Conservation (phyloP, 2,888 invertebrate species). For the Drosophila glabriapex region DNA sequence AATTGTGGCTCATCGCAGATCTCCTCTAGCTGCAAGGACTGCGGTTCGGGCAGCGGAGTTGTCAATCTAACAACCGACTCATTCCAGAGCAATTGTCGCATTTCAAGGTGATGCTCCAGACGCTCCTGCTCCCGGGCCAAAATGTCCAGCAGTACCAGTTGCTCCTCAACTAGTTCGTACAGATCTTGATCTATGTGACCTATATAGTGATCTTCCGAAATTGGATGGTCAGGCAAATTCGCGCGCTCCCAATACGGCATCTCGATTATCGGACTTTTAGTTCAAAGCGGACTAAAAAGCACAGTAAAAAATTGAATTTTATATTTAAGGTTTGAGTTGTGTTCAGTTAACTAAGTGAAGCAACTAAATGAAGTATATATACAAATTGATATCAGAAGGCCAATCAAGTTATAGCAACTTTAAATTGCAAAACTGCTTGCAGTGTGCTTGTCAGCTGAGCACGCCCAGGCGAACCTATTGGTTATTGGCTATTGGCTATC, state of each 20-base stretch:
- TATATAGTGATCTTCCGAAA: not conserved
- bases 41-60: not conserved
- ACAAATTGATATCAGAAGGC: not conserved
- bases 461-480: conserved; percentile 8
- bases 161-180: conserved; percentile 46
- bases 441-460: conserved; percentile 1
- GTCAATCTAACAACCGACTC: not conserved
- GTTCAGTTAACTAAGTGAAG: not conserved
- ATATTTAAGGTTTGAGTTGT: not conserved
- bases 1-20: not conserved
- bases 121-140: conserved; percentile 26
- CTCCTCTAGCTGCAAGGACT: not conserved
- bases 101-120: conserved; percentile 11
- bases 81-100: not conserved
- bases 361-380: not conserved
- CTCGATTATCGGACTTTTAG: not conserved
- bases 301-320: not conserved
- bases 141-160: conserved; percentile 24
- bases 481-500: conserved; percentile 42
- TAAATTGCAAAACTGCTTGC: not conserved
- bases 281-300: conserved; percentile 7
- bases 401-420: not conserved
- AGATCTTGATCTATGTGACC: conserved; percentile 31
- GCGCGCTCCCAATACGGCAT: conserved; percentile 35
- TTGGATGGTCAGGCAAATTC: not conserved